Evolutionary conservation across 2,888 invertebrate genomes (phyloP).

Genomic region (Endomychus coccineus): DNA sequence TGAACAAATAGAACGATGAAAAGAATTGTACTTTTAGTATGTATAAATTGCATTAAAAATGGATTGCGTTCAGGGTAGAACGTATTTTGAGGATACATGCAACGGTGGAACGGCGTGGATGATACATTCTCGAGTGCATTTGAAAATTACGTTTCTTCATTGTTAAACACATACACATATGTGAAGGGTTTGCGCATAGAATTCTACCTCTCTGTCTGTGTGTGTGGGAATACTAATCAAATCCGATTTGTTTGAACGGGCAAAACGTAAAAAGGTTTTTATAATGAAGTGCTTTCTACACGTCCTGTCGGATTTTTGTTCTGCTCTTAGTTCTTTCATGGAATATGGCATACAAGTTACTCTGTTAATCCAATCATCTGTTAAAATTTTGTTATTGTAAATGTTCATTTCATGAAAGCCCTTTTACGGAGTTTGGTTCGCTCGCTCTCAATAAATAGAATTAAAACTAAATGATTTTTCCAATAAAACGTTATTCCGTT

Average conservation of each 20-base stretch:
- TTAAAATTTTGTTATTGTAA: slow-evolving; percentile 36
- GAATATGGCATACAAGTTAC: slow-evolving; percentile 34
- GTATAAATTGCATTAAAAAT: too few species aligned
- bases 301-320: slow-evolving; percentile 37
- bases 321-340: slow-evolving; percentile 35
- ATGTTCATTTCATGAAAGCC: slow-evolving; percentile 34
- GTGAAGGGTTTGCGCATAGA: slow-evolving; percentile 25
- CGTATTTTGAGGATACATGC: too few species aligned
- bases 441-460: too few species aligned
- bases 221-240: slow-evolving; percentile 37
- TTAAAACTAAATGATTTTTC: too few species aligned
- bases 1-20: too few species aligned
- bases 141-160: slow-evolving; percentile 35
- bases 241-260: slow-evolving; percentile 40
- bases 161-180: slow-evolving; percentile 33
- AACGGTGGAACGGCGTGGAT: too few species aligned
- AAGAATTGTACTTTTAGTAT: too few species aligned
- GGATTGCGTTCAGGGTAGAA: too few species aligned
- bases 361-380: slow-evolving; percentile 34
- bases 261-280: slow-evolving; percentile 39
- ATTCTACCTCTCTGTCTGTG: slow-evolving; percentile 11
- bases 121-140: slow-evolving; percentile 31
- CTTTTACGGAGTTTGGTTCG: too few species aligned
- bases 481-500: too few species aligned
- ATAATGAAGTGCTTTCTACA: slow-evolving; percentile 40